phyloP scores from a whole-genome alignment of 2,888 invertebrate species.

The Drosophila mulleri region DNA sequence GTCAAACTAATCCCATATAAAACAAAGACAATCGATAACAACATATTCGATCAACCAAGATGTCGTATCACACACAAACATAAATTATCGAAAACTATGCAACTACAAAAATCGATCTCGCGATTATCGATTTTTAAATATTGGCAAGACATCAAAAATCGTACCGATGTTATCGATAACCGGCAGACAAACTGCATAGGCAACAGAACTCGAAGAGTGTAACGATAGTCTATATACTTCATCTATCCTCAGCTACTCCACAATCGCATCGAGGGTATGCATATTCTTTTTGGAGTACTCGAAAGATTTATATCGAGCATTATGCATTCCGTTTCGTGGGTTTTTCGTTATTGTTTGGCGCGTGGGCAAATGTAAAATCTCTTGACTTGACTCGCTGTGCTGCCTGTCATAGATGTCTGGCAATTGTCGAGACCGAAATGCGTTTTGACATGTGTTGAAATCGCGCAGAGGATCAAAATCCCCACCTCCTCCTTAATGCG shows the following conservation, averaged over 20 bases:
- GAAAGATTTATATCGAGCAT: constrained; percentile 43
- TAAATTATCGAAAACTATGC: not conserved
- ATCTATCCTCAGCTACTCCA: not conserved
- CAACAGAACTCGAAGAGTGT: no score
- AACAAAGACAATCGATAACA: no score
- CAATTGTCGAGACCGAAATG: constrained; percentile 40
- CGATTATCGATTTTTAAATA: not conserved
- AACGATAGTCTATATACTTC: not conserved
- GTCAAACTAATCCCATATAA: no score
- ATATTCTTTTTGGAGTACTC: constrained; percentile 29
- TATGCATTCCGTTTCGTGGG: constrained; percentile 52
- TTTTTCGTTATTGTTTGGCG: constrained; percentile 44
- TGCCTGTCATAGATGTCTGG: constrained; percentile 60
- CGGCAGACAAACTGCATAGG: no score
- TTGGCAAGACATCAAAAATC: not conserved
- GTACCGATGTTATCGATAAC: no score
- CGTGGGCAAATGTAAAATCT: constrained; percentile 48
- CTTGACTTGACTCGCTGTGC: constrained; percentile 14
- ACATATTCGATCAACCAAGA: not conserved
- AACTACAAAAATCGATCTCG: not conserved
- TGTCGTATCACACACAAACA: no score
- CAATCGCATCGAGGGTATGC: constrained; percentile 23
- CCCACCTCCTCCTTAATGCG: not conserved
- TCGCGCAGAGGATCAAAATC: constrained; percentile 27
- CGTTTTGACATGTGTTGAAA: constrained; percentile 58